Percentiles rank a stretch among this genome's conserved stretches.
These are phyloP conservation scores for Siderastrea siderea DNA, from an alignment of 92 coral and sea anemone genomes.

Conservation along the genomic window DNA sequence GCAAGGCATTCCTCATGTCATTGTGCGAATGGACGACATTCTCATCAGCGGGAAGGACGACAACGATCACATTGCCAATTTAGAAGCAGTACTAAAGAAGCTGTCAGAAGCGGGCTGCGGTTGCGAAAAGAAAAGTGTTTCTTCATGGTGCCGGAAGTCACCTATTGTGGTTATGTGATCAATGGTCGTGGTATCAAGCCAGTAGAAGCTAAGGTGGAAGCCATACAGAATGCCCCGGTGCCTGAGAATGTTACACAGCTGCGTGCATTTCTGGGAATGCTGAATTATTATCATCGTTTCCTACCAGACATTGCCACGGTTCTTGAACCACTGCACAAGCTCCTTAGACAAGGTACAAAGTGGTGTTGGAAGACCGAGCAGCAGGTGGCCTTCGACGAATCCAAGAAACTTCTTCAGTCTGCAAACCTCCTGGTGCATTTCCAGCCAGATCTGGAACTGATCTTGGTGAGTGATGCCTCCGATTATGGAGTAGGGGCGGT, in stretches of 20 bases:
- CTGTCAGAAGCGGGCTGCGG: constrained; percentile 47
- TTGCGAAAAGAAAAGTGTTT: constrained; percentile 43
- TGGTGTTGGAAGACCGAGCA: constrained; percentile 45
- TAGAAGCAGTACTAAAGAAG: constrained; percentile 50
- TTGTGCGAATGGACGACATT: constrained; percentile 60
- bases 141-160: constrained; percentile 69
- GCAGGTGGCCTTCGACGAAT: constrained; percentile 27
- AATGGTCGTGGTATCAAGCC: constrained; percentile 65
- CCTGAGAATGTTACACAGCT: constrained; percentile 69
- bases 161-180: constrained; percentile 65
- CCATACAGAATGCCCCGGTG: constrained; percentile 62
- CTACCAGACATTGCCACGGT: constrained; percentile 52
- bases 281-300: constrained; percentile 51
- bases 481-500: constrained; percentile 59
- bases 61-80: constrained; percentile 54
- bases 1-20: constrained; percentile 69
- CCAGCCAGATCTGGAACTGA: constrained; percentile 47
- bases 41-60: constrained; percentile 57
- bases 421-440: constrained; percentile 54
- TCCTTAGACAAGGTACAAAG: constrained; percentile 35
- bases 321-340: constrained; percentile 41
- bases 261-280: constrained; percentile 66
- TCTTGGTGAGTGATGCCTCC: constrained; percentile 51
- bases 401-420: constrained; percentile 40
- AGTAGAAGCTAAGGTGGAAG: constrained; percentile 71